Base-by-base conservation (phyloP, 2,113 vertebrate species). In the Dicerorhinus sumatrensis region DNA sequence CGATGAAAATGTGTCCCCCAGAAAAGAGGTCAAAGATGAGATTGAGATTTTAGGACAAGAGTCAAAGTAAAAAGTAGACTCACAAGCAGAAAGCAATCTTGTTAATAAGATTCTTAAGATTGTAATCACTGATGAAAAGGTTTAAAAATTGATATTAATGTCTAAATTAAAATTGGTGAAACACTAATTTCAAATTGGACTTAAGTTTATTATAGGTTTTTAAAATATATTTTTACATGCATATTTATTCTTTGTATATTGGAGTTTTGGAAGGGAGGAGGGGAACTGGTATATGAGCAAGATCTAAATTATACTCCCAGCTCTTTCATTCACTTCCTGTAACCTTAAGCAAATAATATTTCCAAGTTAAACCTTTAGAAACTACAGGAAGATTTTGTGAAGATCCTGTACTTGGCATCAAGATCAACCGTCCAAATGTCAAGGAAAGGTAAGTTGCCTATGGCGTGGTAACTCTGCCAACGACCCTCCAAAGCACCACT, bases 331-430 rank as follows among this genome's bases (percentile, higher is more conserved):
- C 29, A 82, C 6, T 81, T 97, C 70, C 36, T 70, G 1, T 54
- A 70, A 84, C 21, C 5, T 83, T 94, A 85, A 80, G 48, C 33
- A 92, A 83, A 58, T 90, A 89, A 54, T 79, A 85, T 58, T 85
- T 85, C n/a, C 48, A 65, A 89, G 60, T 77, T 96, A 96, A 96
- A 95, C 89, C 21, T 42, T 94, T 31, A 82, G 80, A 72, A 73
- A 67, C 33, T 20, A 70, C 6, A 91, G 62, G 23, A 77, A 51
- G 48, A 67, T 62, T 70, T 29, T 63, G 56, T 69, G 48, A 96
- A 73, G 46, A 36, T 70, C 7, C 54, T 72, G 1, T 73, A 75
- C 27, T 93, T 80, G 48, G 33, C 65, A 90, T 31, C 81, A 86
- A 69, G 48, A 73, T 90, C 42, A 95, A 46, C 70, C 18, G 10